phyloP scores from a whole-genome alignment of 2,113 vertebrate genomes.

The Pycnonotus jocosus region DNA sequence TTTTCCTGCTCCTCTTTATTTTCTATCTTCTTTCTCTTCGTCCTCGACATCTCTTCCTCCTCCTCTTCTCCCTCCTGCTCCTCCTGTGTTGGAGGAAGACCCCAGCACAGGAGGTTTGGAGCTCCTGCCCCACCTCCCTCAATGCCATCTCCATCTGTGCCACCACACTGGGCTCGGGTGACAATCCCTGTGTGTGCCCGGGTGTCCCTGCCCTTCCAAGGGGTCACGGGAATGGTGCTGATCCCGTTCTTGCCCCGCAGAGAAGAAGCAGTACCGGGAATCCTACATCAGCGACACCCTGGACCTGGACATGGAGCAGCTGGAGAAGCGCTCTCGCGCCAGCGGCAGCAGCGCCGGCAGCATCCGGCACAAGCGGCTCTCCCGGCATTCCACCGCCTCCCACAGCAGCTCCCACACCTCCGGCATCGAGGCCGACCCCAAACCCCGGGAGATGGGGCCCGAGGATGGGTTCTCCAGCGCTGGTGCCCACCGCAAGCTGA shows the following conservation, averaged over 20 bases:
- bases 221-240: fast-evolving
- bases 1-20: fast-evolving
- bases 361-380: slow-evolving; percentile 85
- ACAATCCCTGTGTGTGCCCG: not conserved
- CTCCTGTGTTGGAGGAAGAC: not conserved
- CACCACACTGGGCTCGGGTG: not conserved
- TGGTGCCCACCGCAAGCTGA: slow-evolving; percentile 78
- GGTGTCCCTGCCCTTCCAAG: fast-evolving
- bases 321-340: slow-evolving; percentile 90
- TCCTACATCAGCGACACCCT: slow-evolving; percentile 98
- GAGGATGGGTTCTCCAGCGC: slow-evolving; percentile 80
- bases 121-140: not conserved
- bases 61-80: not conserved
- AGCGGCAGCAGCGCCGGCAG: slow-evolving; percentile 91
- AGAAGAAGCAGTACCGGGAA: slow-evolving; percentile 97
- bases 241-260: slow-evolving; percentile 52
- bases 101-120: not conserved
- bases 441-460: slow-evolving; percentile 60
- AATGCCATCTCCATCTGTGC: fast-evolving
- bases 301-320: slow-evolving; percentile 92
- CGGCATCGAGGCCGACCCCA: slow-evolving; percentile 85
- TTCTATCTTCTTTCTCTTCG: not conserved
- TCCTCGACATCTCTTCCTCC: not conserved
- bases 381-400: slow-evolving; percentile 88
- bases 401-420: slow-evolving; percentile 97